Conservation (phyloP, 2,888 invertebrate species). For the Drepana falcataria region DNA sequence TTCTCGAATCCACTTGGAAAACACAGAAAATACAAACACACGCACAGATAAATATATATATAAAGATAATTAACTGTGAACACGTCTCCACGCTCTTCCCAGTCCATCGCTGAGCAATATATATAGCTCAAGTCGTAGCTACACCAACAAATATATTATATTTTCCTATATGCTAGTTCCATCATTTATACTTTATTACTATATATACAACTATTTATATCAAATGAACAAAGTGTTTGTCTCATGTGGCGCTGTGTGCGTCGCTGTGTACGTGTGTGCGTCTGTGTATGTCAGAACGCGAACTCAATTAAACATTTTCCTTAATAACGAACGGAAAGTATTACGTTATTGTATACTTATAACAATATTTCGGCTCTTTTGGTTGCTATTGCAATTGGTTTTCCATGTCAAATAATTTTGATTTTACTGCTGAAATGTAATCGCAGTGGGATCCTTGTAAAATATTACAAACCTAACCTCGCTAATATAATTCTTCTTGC, state of each 20-base stretch:
- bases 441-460: too few relatives aligned
- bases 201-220: slow-evolving; percentile 70
- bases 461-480: too few relatives aligned
- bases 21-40: too few relatives aligned
- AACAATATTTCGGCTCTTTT: slow-evolving; percentile 6
- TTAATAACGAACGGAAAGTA: slow-evolving; percentile 48
- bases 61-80: not conserved
- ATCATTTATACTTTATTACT: slow-evolving; percentile 79
- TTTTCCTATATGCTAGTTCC: slow-evolving; percentile 77
- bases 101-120: slow-evolving; percentile 59
- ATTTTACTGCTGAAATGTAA: too few relatives aligned
- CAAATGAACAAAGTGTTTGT: slow-evolving; percentile 39
- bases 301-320: slow-evolving; percentile 70
- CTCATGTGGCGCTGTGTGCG: slow-evolving; percentile 23
- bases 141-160: slow-evolving; percentile 76
- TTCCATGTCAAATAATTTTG: too few relatives aligned
- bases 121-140: slow-evolving; percentile 68
- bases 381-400: slow-evolving; percentile 3
- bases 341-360: slow-evolving; percentile 6
- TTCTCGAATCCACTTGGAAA: too few relatives aligned
- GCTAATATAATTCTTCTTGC: too few relatives aligned
- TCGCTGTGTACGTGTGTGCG: slow-evolving; percentile 25
- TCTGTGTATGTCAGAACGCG: slow-evolving; percentile 29
- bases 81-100: slow-evolving; percentile 33
- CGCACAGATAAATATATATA: too few relatives aligned